Percentiles rank a stretch among this genome's conserved stretches.
phyloP scores from a whole-genome alignment of 2,797 vertebrate genomes.

The Pseudochromis fuscus region DNA sequence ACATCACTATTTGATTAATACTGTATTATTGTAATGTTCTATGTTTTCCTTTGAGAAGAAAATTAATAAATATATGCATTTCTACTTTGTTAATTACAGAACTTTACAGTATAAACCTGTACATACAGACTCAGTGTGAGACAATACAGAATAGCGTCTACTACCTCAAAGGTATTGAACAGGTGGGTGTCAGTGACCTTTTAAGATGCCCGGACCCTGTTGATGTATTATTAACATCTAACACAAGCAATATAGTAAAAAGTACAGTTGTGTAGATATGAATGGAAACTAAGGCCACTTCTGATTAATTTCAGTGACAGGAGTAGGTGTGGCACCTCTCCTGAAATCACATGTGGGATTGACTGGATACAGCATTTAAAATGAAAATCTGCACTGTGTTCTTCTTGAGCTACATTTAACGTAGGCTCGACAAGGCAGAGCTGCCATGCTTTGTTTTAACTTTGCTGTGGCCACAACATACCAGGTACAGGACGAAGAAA shows the following conservation, averaged over 20 bases:
- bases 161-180: neutral
- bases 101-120: no score
- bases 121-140: neutral
- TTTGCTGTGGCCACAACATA: neutral
- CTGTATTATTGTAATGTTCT: neutral
- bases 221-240: no score
- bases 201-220: neutral
- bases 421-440: slow-evolving; percentile 16
- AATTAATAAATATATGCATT: neutral
- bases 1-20: neutral
- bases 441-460: neutral
- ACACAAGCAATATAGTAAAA: no score
- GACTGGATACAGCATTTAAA: slow-evolving; percentile 3
- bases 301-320: slow-evolving; percentile 14
- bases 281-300: no score
- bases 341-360: neutral
- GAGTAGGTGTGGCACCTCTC: neutral
- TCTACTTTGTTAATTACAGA: no score
- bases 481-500: slow-evolving; percentile 5
- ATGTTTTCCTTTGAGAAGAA: neutral
- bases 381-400: slow-evolving; percentile 11
- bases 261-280: no score
- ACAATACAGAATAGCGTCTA: no score
- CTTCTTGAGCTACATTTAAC: slow-evolving; percentile 10
- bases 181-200: neutral